These are phyloP conservation scores for Danaus melanippus DNA, from an alignment of 1,140 invertebrate species.

Conservation along the genomic window DNA sequence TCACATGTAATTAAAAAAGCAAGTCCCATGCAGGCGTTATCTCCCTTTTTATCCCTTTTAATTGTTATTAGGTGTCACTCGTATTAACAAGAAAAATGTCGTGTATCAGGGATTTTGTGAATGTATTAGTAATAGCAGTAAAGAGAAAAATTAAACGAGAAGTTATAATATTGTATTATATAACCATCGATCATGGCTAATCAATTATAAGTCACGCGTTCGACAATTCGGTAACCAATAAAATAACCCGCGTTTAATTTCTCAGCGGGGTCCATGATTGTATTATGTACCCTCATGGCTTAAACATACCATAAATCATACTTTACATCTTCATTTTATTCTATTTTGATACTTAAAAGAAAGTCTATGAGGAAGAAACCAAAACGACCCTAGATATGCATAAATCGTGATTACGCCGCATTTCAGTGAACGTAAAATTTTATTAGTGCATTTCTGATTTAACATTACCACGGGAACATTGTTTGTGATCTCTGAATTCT, in stretches of 20 bases:
- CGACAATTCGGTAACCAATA: constrained; percentile 38
- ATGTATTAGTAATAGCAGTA: too few relatives aligned
- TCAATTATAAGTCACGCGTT: constrained; percentile 36
- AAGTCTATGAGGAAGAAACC: too few relatives aligned
- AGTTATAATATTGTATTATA: constrained; percentile 1
- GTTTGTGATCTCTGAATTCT: constrained; percentile 38
- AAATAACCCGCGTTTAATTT: constrained; percentile 30
- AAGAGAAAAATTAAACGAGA: too few relatives aligned
- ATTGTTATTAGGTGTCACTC: background rate
- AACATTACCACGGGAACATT: constrained; percentile 38
- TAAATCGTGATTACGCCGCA: constrained; percentile 11
- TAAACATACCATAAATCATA: too few relatives aligned
- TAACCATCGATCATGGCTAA: constrained; percentile 23
- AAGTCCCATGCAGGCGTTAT: too few relatives aligned
- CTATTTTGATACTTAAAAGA: constrained; percentile 5
- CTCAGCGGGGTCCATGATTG: too few relatives aligned
- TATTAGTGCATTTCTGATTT: constrained; percentile 28
- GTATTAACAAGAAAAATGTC: background rate
- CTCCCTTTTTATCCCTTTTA: too few relatives aligned
- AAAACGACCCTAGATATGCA: too few relatives aligned
- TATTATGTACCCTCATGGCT: constrained; percentile 17
- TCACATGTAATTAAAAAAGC: too few relatives aligned
- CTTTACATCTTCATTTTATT: constrained; percentile 1
- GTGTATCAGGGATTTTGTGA: too few relatives aligned
- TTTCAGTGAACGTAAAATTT: constrained; percentile 22